Evolutionary conservation across 2,113 vertebrate species (phyloP).

Genomic region (Ameiurus melas): DNA sequence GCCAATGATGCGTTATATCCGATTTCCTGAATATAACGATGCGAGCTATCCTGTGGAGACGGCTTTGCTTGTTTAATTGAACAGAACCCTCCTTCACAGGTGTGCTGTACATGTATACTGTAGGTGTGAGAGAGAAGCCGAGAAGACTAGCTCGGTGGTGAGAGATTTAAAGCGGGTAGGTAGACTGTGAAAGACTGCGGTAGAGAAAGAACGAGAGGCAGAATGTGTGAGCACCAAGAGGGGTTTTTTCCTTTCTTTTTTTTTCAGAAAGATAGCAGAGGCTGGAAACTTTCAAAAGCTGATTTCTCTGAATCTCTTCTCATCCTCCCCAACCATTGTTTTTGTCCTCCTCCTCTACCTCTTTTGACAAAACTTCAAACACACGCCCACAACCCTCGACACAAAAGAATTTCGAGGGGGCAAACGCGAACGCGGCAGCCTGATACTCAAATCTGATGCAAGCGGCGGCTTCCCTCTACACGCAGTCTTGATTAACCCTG

Average conservation of each 20-base stretch:
- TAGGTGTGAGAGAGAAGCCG: background rate
- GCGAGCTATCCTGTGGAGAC: background rate
- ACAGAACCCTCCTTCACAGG: background rate
- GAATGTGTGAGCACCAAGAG: background rate
- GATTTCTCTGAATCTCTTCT: conserved; percentile 31
- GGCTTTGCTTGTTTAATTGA: background rate
- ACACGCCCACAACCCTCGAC: conserved; percentile 6
- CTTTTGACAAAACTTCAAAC: conserved; percentile 28
- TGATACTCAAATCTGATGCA: background rate
- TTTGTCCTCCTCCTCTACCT: conserved; percentile 13
- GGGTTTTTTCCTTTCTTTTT: background rate
- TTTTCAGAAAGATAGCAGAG: conserved; percentile 38
- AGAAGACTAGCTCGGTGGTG: conserved; percentile 14
- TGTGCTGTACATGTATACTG: background rate
- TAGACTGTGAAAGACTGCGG: background rate
- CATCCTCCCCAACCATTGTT: conserved; percentile 20
- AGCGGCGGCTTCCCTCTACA: background rate
- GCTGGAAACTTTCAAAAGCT: conserved; percentile 37
- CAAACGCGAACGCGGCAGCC: background rate
- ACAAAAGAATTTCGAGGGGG: background rate
- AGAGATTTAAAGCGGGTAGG: background rate
- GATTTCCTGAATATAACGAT: background rate
- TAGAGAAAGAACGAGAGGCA: conserved; percentile 26
- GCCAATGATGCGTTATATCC: background rate
- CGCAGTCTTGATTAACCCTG: background rate